These are phyloP conservation scores for Triplophysa bombifrons DNA, from an alignment of 2,797 vertebrate species.

Conservation along the genomic window DNA sequence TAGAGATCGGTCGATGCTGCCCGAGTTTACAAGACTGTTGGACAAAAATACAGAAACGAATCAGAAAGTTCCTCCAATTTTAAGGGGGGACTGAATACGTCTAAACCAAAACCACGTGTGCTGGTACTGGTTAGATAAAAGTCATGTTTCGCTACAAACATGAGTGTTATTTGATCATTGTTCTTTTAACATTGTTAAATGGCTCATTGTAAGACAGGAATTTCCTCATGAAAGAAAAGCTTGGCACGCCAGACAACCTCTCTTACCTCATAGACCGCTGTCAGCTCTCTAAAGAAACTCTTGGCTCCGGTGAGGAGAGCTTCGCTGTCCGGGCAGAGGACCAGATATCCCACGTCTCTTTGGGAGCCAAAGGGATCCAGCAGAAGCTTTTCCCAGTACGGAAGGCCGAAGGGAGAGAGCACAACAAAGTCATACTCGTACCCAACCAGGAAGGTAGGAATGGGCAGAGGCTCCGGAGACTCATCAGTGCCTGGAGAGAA, in stretches of 20 bases:
- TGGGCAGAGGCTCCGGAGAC: conserved; percentile 97
- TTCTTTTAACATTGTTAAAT: neutral
- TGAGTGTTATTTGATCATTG: neutral
- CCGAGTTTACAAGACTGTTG: conserved; percentile 92
- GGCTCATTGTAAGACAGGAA: neutral
- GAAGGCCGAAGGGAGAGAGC: conserved; percentile 95
- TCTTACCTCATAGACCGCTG: conserved; percentile 93
- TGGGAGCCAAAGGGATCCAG: conserved; percentile 96
- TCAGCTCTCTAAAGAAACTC: conserved; percentile 96
- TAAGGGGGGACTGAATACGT: neutral
- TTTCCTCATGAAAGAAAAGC: neutral
- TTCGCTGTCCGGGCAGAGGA: conserved; percentile 97
- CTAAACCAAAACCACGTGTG: neutral
- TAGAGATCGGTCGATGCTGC: conserved; percentile 96
- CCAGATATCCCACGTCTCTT: conserved; percentile 93
- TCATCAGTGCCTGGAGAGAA: conserved; percentile 90
- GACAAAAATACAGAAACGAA: conserved; percentile 20
- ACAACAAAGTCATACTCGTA: conserved; percentile 98
- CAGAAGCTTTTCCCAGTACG: conserved; percentile 97
- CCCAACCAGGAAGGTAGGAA: conserved; percentile 96
- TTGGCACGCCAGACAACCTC: neutral
- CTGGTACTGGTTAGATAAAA: neutral
- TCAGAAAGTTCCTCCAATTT: neutral
- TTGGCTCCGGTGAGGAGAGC: conserved; percentile 92
- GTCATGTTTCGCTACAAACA: neutral